Evolutionary conservation across 2,113 vertebrate species (phyloP), one percentile per base, ranked within the genome.

Genomic region (Crotalus viridis): DNA sequence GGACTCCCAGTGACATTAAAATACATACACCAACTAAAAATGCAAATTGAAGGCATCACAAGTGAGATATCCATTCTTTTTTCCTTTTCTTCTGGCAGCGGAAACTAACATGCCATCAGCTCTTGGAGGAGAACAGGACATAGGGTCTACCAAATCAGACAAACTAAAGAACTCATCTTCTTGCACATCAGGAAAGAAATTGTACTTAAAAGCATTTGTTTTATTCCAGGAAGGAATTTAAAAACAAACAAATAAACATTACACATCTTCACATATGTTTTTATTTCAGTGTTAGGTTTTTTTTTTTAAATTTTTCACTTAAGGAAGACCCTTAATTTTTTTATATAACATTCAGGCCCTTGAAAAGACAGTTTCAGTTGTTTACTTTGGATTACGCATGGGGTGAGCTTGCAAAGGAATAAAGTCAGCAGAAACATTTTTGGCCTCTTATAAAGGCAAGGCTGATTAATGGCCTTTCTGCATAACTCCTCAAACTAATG

Each of bases 381-480:
- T 69, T 93, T 81, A 55, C 39, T 86, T 96, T 26, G 93, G 93
- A 64, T 93, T 95, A 95, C 39, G 90, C 54, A 94, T 93, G 93
- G 51, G 91, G 92, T 89, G 94, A 90, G 88, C 92, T 96, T 93
- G 92, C 91, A 94, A 90, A 92, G 93, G 86, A 89, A 95, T 93
- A 89, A 96, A 95, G 93, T 95, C 93, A 96, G 85, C 87, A 95
- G 87, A 92, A 94, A 96, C 90, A 93, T 95, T 92, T 74, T 93
- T 89, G 91, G 57, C 91, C 81, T 90, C 96, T 96, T 95, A 95
- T 96, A 95, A 96, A 90, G 95, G 92, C 89, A 92, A 64, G 93
- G 52, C 92, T 96, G 92, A 96, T 93, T 95, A 94, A 96, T 95
- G 85, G 91, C 74, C 46, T 96, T 89, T 89, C 92, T 85, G 55